Evolutionary conservation across 1,140 invertebrate species (phyloP).

Genomic region (Dendrolimus punctatus): DNA sequence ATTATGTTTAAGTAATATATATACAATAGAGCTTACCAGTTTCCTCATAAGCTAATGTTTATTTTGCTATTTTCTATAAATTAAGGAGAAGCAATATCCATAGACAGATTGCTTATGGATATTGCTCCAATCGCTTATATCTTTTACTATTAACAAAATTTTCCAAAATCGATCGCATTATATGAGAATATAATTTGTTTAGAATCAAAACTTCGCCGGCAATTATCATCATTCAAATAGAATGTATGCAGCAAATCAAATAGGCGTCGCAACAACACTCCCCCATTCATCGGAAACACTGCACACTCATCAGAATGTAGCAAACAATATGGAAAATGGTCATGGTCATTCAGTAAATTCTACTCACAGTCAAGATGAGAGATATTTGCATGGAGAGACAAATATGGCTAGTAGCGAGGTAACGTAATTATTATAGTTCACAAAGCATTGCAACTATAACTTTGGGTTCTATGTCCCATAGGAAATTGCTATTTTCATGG

Average conservation of each 20-base stretch:
- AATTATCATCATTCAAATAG: conserved; percentile 48
- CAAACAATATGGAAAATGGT: conserved; percentile 35
- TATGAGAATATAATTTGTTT: conserved; percentile 9
- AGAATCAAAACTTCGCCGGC: conserved; percentile 33
- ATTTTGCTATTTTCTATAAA: too few species aligned
- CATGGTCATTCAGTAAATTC: conserved; percentile 35
- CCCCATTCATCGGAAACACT: conserved; percentile 43
- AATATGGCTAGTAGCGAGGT: conserved; percentile 50
- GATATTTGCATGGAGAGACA: conserved; percentile 40
- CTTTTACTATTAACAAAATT: too few species aligned
- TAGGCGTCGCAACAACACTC: conserved; percentile 64
- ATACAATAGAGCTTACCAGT: not conserved
- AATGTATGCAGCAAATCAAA: conserved; percentile 62
- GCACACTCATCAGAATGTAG: conserved; percentile 22
- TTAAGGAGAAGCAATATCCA: too few species aligned
- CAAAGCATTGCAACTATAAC: too few species aligned
- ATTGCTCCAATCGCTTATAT: too few species aligned
- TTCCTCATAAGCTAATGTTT: too few species aligned
- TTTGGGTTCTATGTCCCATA: too few species aligned
- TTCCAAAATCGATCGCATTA: not conserved
- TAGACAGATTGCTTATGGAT: too few species aligned
- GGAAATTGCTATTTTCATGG: too few species aligned
- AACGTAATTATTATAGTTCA: not conserved
- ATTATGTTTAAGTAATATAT: not conserved
- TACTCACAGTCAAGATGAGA: conserved; percentile 42